A percentile compares a stretch with the other conserved stretches of the same genome.
phyloP scores from a whole-genome alignment of 2,888 invertebrate genomes.

The Apamea anceps region DNA sequence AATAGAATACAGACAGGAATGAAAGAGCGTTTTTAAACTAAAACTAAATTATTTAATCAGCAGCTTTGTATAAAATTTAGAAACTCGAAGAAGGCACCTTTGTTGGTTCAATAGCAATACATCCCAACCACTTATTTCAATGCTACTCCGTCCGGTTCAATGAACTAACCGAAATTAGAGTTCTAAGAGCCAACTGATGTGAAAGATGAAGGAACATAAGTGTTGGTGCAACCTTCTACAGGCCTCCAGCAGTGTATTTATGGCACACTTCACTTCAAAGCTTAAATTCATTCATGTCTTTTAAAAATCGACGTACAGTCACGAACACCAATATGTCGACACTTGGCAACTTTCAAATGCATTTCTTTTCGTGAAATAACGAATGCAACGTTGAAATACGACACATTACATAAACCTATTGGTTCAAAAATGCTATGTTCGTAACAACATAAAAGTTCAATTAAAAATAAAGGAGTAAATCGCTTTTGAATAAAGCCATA shows the following conservation, averaged over 20 bases:
- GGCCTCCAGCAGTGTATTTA: background rate
- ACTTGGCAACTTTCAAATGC: too few species aligned
- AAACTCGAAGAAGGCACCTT: background rate
- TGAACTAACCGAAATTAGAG: conserved; percentile 15
- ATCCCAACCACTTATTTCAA: background rate
- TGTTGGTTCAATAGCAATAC: background rate
- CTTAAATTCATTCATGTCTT: too few species aligned
- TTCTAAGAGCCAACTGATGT: background rate
- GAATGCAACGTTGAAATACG: too few species aligned
- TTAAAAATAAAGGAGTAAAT: too few species aligned
- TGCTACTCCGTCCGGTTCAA: background rate
- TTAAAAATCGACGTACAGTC: too few species aligned
- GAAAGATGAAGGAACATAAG: background rate
- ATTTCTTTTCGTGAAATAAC: too few species aligned
- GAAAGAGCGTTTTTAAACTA: background rate
- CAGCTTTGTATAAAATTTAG: background rate
- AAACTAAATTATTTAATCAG: background rate
- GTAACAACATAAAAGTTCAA: too few species aligned
- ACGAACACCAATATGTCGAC: too few species aligned
- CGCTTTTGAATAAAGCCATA: too few species aligned
- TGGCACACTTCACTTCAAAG: background rate
- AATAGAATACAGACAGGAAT: background rate
- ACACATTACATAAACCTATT: too few species aligned
- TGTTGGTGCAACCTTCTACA: background rate
- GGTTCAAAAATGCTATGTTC: too few species aligned